These are phyloP conservation scores for Oryctes rhinoceros DNA, from an alignment of 1,140 invertebrate species.

Conservation along the genomic window DNA sequence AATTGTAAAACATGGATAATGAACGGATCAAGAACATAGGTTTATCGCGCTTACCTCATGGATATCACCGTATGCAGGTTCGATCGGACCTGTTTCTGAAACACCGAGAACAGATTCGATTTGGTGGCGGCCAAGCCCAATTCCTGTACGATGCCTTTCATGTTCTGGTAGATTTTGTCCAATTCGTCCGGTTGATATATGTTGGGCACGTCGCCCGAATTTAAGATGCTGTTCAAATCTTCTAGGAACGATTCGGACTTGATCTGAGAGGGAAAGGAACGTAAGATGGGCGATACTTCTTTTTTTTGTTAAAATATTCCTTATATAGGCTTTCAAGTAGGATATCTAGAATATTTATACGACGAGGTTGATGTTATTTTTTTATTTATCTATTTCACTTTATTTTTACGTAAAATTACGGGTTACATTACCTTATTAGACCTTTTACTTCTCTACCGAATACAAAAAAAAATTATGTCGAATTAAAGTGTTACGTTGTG, in stretches of 20 bases:
- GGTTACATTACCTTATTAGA: too few species aligned
- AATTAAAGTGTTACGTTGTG: too few species aligned
- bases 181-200: slow-evolving; percentile 72
- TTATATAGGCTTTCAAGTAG: too few species aligned
- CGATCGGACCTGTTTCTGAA: slow-evolving; percentile 70
- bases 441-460: too few species aligned
- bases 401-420: too few species aligned
- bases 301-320: too few species aligned
- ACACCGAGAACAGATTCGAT: slow-evolving; percentile 76
- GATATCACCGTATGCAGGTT: slow-evolving; percentile 71
- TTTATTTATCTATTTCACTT: too few species aligned
- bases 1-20: slow-evolving; percentile 34
- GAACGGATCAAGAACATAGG: too few species aligned
- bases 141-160: slow-evolving; percentile 70
- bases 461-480: too few species aligned
- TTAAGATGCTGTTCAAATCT: slow-evolving; percentile 75
- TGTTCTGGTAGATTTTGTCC: slow-evolving; percentile 70
- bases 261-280: slow-evolving; percentile 58
- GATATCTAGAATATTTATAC: too few species aligned
- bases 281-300: too few species aligned
- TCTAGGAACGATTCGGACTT: slow-evolving; percentile 74
- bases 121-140: slow-evolving; percentile 73
- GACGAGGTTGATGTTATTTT: too few species aligned
- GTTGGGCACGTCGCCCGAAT: slow-evolving; percentile 75
- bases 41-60: slow-evolving; percentile 66